Evolutionary conservation across 2,888 invertebrate genomes (phyloP).

Genomic region (Pristionchus entomophagus): DNA sequence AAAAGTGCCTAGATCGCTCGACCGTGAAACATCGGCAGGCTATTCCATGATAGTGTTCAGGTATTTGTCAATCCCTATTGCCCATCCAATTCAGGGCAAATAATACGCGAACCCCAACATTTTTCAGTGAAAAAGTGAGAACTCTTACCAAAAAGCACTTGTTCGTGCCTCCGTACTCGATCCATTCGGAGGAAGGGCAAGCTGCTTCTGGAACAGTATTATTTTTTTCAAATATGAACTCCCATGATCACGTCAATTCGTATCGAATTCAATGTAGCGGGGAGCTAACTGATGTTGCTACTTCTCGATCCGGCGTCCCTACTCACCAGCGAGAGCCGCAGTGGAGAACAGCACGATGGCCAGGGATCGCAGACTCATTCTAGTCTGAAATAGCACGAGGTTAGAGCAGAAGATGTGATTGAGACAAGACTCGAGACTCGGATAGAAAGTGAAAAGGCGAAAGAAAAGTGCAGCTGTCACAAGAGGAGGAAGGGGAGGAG

Average conservation of each 20-base stretch:
- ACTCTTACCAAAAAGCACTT: slow-evolving; percentile 44
- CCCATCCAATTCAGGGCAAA: neutral
- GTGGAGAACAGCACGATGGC: neutral
- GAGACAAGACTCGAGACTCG: neutral
- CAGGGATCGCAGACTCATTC: neutral
- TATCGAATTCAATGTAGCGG: neutral
- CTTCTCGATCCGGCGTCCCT: too few relatives aligned
- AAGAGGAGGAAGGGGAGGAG: neutral
- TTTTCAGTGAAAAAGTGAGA: neutral
- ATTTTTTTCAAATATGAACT: neutral
- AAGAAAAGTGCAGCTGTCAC: slow-evolving; percentile 26
- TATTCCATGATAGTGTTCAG: too few relatives aligned
- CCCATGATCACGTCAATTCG: neutral
- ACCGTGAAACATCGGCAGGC: too few relatives aligned
- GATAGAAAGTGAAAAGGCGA: neutral
- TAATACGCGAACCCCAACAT: neutral
- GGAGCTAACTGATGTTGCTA: too few relatives aligned
- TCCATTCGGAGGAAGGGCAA: slow-evolving; percentile 34
- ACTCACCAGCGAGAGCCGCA: neutral
- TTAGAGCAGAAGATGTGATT: neutral
- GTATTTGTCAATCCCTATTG: too few relatives aligned
- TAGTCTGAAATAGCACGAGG: neutral
- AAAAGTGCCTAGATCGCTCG: neutral
- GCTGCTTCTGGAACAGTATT: slow-evolving; percentile 21
- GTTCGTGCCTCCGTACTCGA: slow-evolving; percentile 44